Conservation (phyloP, 92 coral and sea anemone species). For the Pocillopora grandis region DNA sequence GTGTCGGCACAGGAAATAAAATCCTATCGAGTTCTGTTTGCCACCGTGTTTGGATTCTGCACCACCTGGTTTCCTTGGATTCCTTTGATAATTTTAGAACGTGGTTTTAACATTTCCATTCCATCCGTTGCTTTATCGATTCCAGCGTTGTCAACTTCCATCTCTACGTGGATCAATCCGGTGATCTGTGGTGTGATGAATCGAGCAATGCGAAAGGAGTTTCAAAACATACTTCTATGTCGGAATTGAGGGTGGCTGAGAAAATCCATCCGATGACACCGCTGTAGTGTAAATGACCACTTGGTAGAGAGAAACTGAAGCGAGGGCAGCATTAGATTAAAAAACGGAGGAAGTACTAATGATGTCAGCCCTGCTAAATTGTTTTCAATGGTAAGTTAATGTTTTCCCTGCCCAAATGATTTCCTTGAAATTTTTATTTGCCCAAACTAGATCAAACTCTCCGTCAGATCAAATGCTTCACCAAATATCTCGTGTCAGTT, state of each 20-base stretch:
- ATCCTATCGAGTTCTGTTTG: neutral
- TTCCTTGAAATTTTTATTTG: too few relatives aligned
- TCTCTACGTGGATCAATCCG: neutral
- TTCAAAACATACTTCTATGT: neutral
- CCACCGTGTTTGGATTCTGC: neutral
- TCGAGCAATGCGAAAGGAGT: conserved; percentile 19
- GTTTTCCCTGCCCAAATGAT: too few relatives aligned
- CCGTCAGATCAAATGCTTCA: too few relatives aligned
- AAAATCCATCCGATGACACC: too few relatives aligned
- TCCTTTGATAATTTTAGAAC: neutral
- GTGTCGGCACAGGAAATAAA: neutral
- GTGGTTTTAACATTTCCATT: neutral
- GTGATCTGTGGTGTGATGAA: conserved; percentile 14
- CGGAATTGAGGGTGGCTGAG: neutral
- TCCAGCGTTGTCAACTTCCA: neutral
- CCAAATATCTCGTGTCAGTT: too few relatives aligned
- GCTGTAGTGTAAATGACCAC: too few relatives aligned
- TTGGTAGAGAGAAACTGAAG: too few relatives aligned
- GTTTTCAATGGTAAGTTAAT: too few relatives aligned
- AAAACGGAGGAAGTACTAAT: too few relatives aligned
- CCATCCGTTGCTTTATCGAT: neutral
- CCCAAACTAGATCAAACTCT: too few relatives aligned
- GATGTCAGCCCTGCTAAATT: too few relatives aligned
- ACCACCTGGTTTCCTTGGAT: conserved; percentile 6
- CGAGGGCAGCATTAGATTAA: too few relatives aligned